A percentile compares a stretch with the other conserved stretches of the same genome.
phyloP scores from a whole-genome alignment of 2,797 vertebrate genomes.

The Danio jaintianensis region DNA sequence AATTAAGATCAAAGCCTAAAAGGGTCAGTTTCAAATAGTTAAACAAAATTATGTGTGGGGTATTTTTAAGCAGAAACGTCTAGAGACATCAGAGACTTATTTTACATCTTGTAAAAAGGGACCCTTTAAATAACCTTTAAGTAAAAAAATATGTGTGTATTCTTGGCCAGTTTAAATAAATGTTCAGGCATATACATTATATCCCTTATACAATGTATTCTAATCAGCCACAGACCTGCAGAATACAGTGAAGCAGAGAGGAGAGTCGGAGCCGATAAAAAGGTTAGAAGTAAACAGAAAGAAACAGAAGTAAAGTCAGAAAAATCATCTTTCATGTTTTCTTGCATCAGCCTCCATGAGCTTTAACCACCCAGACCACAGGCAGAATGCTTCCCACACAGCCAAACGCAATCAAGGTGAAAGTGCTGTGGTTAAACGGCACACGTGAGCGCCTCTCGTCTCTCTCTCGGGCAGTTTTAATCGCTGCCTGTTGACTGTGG shows the following conservation, averaged over 20 bases:
- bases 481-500: slow-evolving; percentile 18
- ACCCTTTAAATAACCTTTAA: too few species aligned
- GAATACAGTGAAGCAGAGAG: not conserved
- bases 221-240: not conserved
- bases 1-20: too few species aligned
- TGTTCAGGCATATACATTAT: not conserved
- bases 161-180: too few species aligned
- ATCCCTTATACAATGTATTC: not conserved
- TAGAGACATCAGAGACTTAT: too few species aligned
- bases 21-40: too few species aligned
- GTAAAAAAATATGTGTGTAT: too few species aligned
- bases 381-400: slow-evolving; percentile 26
- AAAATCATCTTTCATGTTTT: slow-evolving; percentile 26
- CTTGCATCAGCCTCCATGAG: slow-evolving; percentile 25
- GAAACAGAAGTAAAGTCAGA: too few species aligned
- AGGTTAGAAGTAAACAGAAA: slow-evolving; percentile 5
- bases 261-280: not conserved
- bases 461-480: slow-evolving; percentile 21
- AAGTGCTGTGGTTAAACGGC: slow-evolving; percentile 3
- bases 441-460: not conserved
- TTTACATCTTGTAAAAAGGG: too few species aligned
- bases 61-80: too few species aligned
- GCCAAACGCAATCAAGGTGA: slow-evolving; percentile 26
- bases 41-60: too few species aligned
- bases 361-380: not conserved